phyloP scores from a whole-genome alignment of 2,113 vertebrate genomes.

The Eulemur rufifrons region DNA sequence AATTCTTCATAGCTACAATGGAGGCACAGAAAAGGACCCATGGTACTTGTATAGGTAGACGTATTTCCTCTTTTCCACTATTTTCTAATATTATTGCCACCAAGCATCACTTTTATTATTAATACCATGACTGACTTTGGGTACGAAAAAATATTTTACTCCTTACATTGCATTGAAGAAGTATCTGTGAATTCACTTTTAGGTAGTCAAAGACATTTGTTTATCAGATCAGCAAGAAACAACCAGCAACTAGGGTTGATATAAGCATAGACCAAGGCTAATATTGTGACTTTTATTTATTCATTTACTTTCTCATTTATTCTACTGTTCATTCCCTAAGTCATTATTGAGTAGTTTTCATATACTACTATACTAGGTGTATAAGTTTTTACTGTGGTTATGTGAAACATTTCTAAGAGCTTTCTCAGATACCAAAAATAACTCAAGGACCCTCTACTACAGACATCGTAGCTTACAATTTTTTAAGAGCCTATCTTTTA shows the following conservation, averaged over 20 bases:
- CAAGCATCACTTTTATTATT: neutral
- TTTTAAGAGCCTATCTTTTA: neutral
- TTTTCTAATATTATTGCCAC: neutral
- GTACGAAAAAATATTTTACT: conserved; percentile 13
- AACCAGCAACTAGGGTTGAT: neutral
- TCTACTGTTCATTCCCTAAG: neutral
- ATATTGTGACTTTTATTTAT: neutral
- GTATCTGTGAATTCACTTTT: neutral
- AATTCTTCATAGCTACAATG: neutral
- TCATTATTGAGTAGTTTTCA: neutral
- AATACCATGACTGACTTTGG: neutral
- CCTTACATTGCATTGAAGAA: neutral
- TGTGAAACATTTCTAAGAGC: neutral
- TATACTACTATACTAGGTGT: neutral
- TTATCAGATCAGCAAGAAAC: neutral
- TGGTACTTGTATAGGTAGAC: neutral
- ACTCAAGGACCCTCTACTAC: neutral
- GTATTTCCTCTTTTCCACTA: neutral
- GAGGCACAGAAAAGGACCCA: neutral
- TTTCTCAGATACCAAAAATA: neutral
- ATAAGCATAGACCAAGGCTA: neutral
- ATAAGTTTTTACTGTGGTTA: neutral
- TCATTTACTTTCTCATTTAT: neutral
- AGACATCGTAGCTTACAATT: neutral
- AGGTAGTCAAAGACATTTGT: neutral